Conservation (phyloP, 1,140 invertebrate genomes). For the Acromyrmex charruanus region DNA sequence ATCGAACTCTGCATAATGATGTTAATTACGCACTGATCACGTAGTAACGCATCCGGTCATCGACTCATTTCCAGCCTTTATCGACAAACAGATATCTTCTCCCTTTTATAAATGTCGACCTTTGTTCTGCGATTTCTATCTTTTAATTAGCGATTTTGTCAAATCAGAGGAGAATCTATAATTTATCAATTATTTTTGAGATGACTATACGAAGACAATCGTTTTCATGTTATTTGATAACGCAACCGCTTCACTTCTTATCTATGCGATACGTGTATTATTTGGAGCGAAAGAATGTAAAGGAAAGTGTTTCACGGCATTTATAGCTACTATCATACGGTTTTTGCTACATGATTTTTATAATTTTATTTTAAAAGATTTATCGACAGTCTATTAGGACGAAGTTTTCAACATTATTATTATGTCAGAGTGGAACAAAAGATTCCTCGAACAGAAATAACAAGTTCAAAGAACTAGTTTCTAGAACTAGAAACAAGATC, state of each 20-base stretch:
- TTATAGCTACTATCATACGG: neutral
- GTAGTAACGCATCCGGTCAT: slow-evolving; percentile 6
- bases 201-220: neutral
- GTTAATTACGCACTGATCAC: neutral
- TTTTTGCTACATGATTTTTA: neutral
- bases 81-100: neutral
- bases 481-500: slow-evolving; percentile 33
- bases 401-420: neutral
- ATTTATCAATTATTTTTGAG: neutral
- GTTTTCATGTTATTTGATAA: neutral
- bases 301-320: neutral
- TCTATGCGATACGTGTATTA: neutral
- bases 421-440: neutral
- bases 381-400: neutral
- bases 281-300: neutral
- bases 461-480: neutral
- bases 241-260: slow-evolving; percentile 2
- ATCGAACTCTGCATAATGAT: neutral
- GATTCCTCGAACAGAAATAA: neutral
- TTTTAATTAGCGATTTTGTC: neutral
- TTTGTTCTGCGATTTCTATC: neutral
- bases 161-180: neutral
- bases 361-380: neutral
- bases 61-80: neutral
- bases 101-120: neutral